Conservation (phyloP, 2,797 vertebrate genomes). For the Chelonia mydas region DNA sequence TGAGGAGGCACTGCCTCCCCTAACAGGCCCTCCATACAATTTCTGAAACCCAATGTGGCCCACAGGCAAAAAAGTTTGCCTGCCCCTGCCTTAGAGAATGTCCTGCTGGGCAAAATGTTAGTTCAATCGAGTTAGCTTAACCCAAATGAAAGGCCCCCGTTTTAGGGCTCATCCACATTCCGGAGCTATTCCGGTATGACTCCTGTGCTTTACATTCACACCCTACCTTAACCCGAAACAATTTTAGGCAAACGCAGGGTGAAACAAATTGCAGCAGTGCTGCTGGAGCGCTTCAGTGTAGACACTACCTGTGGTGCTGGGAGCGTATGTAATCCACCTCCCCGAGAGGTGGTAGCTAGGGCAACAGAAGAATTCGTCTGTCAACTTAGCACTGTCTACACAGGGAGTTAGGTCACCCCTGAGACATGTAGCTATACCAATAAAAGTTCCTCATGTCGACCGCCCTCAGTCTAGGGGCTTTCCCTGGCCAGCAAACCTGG, state of each 20-base stretch:
- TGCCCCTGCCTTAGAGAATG: too few relatives aligned
- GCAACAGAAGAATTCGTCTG: neutral
- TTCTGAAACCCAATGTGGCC: too few relatives aligned
- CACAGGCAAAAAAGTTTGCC: too few relatives aligned
- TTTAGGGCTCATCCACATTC: too few relatives aligned
- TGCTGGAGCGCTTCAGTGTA: neutral
- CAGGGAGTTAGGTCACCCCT: neutral
- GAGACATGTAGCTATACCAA: neutral
- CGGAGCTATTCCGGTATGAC: neutral
- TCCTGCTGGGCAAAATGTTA: too few relatives aligned
- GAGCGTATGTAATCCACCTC: neutral
- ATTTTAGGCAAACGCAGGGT: neutral
- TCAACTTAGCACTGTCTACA: neutral
- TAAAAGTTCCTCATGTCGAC: neutral
- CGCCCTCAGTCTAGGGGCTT: neutral
- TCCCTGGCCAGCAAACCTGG: neutral
- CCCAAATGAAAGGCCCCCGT: neutral
- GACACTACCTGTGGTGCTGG: neutral
- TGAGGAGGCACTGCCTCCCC: too few relatives aligned
- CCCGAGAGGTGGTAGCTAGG: neutral
- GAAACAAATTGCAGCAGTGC: neutral
- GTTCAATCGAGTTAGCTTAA: neutral
- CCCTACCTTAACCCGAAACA: neutral
- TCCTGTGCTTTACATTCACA: neutral
- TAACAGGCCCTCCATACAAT: too few relatives aligned